Base-by-base conservation (phyloP, 2,113 vertebrate genomes). In the Odocoileus hemionus region DNA sequence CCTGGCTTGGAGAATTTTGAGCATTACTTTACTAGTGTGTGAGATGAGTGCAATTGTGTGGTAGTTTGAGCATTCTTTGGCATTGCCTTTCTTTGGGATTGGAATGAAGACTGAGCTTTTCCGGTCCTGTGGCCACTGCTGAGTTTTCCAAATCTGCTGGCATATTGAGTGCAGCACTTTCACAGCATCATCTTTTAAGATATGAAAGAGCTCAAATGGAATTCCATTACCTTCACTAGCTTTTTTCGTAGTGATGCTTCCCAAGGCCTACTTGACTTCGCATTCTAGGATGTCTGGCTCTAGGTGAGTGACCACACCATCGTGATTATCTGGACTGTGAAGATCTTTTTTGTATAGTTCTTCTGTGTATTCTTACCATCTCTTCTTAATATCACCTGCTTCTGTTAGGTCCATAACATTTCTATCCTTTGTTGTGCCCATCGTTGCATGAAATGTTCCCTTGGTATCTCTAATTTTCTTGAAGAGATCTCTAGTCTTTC, bases 181-280 rank as follows among this genome's bases (percentile, higher is more conserved):
- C 33, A 67, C 61, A n/a, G 33, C 61, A 67, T 67, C 2, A 67
- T 67, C 8, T n/a, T 67, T 67, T 5, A 67, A 33, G 61, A n/a
- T 19, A 2, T 67, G 61, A 67, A 67, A 67, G 0, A n/a, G 61
- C 33, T 67, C 61, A 4, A n/a, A 8, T 67, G 61, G 61, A 67
- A n/a, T n/a, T n/a, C 61, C 4, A 16, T n/a, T 8, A 10, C 15
- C 33, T 67, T 4, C 16, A 19, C 33, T 67, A 67, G 7, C 33
- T n/a, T 67, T 67, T 16, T n/a, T 67, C 1, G 0, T 67, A n/a
- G 4, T 67, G 33, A 19, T 67, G 16, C 16, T 67, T n/a, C 8
- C 61, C 19, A 67, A n/a, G 61, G 61, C 61, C 7, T 15, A 67
- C 61, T 4, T n/a, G 61, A 64, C 61, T n/a, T 4, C 7, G 4